Evolutionary conservation across 2,113 vertebrate species (phyloP).

Genomic region (Pionites leucogaster): DNA sequence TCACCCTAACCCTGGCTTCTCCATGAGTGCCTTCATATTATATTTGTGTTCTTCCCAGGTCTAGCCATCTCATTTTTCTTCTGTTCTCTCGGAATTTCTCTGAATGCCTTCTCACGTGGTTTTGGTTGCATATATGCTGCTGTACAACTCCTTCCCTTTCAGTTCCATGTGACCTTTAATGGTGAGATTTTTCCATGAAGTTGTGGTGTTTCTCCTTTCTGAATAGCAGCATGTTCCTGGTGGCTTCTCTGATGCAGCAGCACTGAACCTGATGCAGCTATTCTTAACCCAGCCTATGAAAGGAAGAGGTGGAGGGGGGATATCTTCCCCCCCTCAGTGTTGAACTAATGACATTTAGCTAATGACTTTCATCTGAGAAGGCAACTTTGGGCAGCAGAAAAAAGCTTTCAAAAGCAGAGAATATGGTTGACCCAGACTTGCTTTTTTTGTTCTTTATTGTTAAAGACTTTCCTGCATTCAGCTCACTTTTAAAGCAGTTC

Average conservation of each 20-base stretch:
- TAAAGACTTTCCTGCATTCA: not conserved
- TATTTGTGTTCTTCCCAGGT: constrained; percentile 56
- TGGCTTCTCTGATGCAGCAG: constrained; percentile 63
- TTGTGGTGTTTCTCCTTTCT: constrained; percentile 58
- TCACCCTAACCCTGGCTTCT: constrained; percentile 56
- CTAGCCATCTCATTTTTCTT: constrained; percentile 64
- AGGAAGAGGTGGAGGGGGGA: too few relatives aligned
- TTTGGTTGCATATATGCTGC: constrained; percentile 50
- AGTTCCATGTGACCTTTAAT: constrained; percentile 18
- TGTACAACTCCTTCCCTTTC: constrained; percentile 51
- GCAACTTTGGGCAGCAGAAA: not conserved
- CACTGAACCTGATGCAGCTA: constrained; percentile 30
- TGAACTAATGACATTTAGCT: not conserved
- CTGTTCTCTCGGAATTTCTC: constrained; percentile 50
- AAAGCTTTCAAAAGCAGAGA: not conserved
- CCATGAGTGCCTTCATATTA: constrained; percentile 66
- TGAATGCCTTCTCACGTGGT: constrained; percentile 64
- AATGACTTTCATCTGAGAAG: not conserved
- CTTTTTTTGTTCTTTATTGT: not conserved
- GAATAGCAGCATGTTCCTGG: constrained; percentile 30
- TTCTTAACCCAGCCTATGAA: not conserved
- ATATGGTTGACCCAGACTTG: not conserved
- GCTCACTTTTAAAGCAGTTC: not conserved
- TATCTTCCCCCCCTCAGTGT: not conserved
- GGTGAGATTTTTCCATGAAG: constrained; percentile 54